Percentiles rank a stretch among this genome's conserved stretches.
Conservation (phyloP, 2,113 vertebrate genomes). For the Propithecus coquereli region DNA sequence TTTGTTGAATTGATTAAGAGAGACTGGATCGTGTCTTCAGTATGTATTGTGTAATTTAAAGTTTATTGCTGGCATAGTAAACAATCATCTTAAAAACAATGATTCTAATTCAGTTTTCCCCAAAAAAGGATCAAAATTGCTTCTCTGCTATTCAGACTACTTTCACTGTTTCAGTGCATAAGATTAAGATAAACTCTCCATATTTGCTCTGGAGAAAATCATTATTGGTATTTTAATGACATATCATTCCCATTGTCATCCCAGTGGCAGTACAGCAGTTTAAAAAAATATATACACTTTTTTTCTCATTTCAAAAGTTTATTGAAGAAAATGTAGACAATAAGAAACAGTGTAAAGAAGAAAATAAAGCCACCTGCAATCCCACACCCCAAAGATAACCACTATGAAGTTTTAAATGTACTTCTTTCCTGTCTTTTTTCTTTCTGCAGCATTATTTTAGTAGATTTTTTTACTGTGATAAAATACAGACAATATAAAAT, state of each 20-base stretch:
- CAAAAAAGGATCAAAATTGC: background rate
- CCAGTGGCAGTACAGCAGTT: background rate
- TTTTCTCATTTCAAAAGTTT: background rate
- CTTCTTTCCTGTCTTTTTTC: background rate
- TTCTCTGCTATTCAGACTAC: background rate
- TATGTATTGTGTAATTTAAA: conserved; percentile 15
- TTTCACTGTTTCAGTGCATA: background rate
- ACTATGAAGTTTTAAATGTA: background rate
- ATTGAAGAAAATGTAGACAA: background rate
- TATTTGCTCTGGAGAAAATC: conserved; percentile 30
- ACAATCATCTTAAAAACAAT: background rate
- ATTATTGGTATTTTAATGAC: background rate
- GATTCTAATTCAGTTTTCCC: background rate
- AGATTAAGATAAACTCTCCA: background rate
- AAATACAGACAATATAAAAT: background rate
- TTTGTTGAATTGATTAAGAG: conserved; percentile 6
- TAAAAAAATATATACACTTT: background rate
- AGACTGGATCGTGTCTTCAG: background rate
- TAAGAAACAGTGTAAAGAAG: background rate
- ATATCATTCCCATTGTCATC: background rate
- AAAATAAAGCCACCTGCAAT: background rate
- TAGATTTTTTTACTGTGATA: background rate
- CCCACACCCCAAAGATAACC: background rate
- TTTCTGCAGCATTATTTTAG: background rate
- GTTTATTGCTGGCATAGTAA: conserved; percentile 15